A percentile compares a stretch with the other conserved stretches of the same genome.
phyloP scores from a whole-genome alignment of 2,113 vertebrate species.

The Macaca nemestrina region DNA sequence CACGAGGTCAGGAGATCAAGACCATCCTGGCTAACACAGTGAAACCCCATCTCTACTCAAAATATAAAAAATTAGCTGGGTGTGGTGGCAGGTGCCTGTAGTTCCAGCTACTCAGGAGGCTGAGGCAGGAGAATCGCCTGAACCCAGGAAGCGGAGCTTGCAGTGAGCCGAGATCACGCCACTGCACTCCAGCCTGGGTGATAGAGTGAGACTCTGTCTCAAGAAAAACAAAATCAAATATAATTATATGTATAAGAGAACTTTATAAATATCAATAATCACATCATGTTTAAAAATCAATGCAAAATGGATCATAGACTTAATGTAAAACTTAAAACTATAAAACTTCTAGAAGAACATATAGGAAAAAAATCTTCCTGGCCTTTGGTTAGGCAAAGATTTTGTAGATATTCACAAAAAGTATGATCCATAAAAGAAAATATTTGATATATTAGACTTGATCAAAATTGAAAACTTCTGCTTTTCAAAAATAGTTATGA shows the following conservation, averaged over 20 bases:
- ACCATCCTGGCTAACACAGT: too few relatives aligned
- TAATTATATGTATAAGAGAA: slow-evolving; percentile 27
- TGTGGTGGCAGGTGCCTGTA: too few relatives aligned
- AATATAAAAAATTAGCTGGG: too few relatives aligned
- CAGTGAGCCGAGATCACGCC: too few relatives aligned
- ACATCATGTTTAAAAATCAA: slow-evolving; percentile 31
- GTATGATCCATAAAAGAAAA: slow-evolving; percentile 17
- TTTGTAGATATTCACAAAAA: slow-evolving; percentile 29
- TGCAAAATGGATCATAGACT: slow-evolving; percentile 5
- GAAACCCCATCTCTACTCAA: too few relatives aligned
- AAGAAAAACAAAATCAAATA: neutral
- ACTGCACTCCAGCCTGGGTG: too few relatives aligned
- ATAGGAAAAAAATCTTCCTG: slow-evolving; percentile 47
- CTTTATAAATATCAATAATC: slow-evolving; percentile 40
- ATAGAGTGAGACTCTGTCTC: too few relatives aligned
- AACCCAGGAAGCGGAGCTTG: too few relatives aligned
- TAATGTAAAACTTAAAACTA: slow-evolving; percentile 47
- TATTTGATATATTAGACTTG: neutral
- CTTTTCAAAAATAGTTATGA: slow-evolving; percentile 35
- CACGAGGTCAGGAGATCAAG: too few relatives aligned
- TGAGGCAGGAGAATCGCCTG: too few relatives aligned
- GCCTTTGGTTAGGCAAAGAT: slow-evolving; percentile 46
- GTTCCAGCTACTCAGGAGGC: too few relatives aligned
- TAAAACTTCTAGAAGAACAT: neutral
- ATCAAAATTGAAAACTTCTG: slow-evolving; percentile 35